phyloP scores from a whole-genome alignment of 2,113 vertebrate species.

The Carettochelys insculpta region DNA sequence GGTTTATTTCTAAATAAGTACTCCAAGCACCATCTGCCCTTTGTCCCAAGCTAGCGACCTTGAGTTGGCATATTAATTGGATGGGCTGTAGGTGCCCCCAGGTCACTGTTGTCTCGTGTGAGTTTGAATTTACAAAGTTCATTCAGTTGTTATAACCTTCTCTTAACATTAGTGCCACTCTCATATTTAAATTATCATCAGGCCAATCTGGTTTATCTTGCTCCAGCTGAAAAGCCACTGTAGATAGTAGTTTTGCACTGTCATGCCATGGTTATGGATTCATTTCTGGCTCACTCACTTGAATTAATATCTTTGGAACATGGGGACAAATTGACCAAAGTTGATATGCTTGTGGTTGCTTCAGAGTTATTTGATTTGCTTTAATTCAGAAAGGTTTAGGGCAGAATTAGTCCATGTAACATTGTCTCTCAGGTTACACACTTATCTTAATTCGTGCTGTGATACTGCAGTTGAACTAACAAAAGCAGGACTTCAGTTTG shows the following conservation, averaged over 20 bases:
- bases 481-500: not conserved
- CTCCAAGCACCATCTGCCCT: fast-evolving
- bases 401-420: not conserved
- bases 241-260: not conserved
- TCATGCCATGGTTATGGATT: not conserved
- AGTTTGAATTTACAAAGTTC: not conserved
- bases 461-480: not conserved
- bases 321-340: not conserved
- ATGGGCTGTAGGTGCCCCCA: not conserved
- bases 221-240: not conserved
- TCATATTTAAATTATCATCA: not conserved
- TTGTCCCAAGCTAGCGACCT: not conserved
- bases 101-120: not conserved
- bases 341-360: not conserved
- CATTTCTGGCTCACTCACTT: not conserved
- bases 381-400: not conserved
- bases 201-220: not conserved
- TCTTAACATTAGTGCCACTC: not conserved
- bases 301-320: not conserved
- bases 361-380: not conserved
- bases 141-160: not conserved
- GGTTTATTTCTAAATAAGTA: not conserved
- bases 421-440: not conserved
- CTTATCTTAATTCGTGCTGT: not conserved
- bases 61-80: not conserved